Evolutionary conservation across 2,113 vertebrate species (phyloP).

Genomic region (Erinaceus europaeus): DNA sequence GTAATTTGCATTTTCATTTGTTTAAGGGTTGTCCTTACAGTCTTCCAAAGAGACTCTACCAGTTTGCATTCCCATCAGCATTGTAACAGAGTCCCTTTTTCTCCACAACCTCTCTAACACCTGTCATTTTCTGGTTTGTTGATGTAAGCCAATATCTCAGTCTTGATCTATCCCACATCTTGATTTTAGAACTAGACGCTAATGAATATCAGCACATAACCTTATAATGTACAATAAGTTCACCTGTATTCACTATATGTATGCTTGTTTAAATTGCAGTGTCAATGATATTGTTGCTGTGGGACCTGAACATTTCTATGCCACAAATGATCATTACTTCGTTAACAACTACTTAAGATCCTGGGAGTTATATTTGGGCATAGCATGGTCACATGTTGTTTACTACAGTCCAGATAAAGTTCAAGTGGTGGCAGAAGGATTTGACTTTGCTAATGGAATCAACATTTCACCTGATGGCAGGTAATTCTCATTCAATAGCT

Average conservation of each 20-base stretch:
- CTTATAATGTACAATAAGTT: too few relatives aligned
- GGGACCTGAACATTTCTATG: slow-evolving; percentile 92
- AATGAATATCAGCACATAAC: neutral
- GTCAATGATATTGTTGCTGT: slow-evolving; percentile 92
- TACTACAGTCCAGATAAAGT: slow-evolving; percentile 92
- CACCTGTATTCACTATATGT: neutral
- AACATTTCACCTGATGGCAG: slow-evolving; percentile 90
- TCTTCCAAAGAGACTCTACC: too few relatives aligned
- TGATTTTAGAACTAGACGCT: neutral
- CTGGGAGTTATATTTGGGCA: slow-evolving; percentile 82
- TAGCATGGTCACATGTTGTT: slow-evolving; percentile 87
- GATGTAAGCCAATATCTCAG: too few relatives aligned
- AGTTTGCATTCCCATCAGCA: too few relatives aligned
- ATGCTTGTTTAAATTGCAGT: slow-evolving; percentile 77
- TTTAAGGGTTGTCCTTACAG: too few relatives aligned
- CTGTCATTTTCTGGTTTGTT: too few relatives aligned
- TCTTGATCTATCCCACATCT: too few relatives aligned
- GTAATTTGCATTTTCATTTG: too few relatives aligned
- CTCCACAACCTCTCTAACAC: too few relatives aligned
- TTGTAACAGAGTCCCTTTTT: too few relatives aligned
- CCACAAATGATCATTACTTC: slow-evolving; percentile 94
- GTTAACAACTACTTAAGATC: slow-evolving; percentile 59
- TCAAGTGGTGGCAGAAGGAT: slow-evolving; percentile 86
- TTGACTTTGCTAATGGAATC: slow-evolving; percentile 91
- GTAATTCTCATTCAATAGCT: slow-evolving; percentile 73